Evolutionary conservation across 2,888 invertebrate genomes (phyloP), one percentile per base, ranked within the genome.

Genomic region (Drosophila ezoana): DNA sequence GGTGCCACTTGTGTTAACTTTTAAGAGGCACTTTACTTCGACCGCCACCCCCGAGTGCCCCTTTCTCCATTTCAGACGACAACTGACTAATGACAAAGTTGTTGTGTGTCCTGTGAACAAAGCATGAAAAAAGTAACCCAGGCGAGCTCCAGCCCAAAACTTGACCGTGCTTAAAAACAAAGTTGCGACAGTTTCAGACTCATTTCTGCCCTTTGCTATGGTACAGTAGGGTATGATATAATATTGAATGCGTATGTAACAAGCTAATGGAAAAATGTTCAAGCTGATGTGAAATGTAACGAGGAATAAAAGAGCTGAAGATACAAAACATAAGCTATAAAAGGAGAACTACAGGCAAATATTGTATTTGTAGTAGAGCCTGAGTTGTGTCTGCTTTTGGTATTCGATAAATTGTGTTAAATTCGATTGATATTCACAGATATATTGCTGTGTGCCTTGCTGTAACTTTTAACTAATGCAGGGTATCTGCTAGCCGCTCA

Each of bases 161-260:
- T 83, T 83, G 81, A 77, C 83, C 78, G 70, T 63, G 81, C 81
- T 72, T 86, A 77, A 86, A 74, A 86, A 86, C 81, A 86, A 82
- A 86, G 81, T 82, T 82, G 68, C 61, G 28, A 47, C 52, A 37
- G 14, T 61, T 73, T 60, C 56, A 33, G 23, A 41, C 60, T 43
- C 43, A 63, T 23, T 33, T 32, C 37, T 37, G 32, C 41, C 41
- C 41, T 16, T 47, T 13, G 2, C 11, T 11, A 32, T 9, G 8
- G 2, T 8, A 3, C 10, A 10, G 9, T n/a, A 13, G 43, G 53
- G 59, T 43, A 35, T 33, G 13, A 45, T 13, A 1, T 10, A 8
- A 9, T 4, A 4, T 4, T 40, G 16, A 14, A 4, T 2, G 9
- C 9, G 1, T 2, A 14, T 3, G n/a, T 5, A 13, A 5, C 20